Percentiles rank a stretch among this genome's conserved stretches.
These are phyloP conservation scores for Schizopygopsis pylzovi DNA, from an alignment of 2,797 vertebrate genomes.

Conservation along the genomic window DNA sequence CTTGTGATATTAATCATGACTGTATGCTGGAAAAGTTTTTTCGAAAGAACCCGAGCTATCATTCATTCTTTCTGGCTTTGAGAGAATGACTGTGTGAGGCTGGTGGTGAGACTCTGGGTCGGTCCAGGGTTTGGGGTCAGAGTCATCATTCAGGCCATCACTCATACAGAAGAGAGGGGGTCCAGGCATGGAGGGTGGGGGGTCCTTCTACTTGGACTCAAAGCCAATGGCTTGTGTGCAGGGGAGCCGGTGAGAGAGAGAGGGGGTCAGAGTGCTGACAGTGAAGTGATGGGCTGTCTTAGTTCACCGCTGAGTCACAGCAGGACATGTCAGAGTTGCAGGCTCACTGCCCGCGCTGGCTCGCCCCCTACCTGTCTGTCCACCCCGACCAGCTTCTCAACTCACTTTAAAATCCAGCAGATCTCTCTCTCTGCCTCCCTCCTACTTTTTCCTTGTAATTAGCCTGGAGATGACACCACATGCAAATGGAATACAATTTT, in stretches of 20 bases:
- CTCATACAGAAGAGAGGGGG: slow-evolving; percentile 44
- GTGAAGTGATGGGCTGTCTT: slow-evolving; percentile 89
- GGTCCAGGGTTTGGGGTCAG: slow-evolving; percentile 48
- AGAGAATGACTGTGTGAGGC: slow-evolving; percentile 38
- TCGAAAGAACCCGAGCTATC: slow-evolving; percentile 26
- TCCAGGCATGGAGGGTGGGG: slow-evolving; percentile 32
- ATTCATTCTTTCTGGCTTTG: slow-evolving; percentile 38
- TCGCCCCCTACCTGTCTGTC: slow-evolving; percentile 79
- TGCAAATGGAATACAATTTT: not conserved
- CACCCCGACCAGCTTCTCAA: slow-evolving; percentile 76
- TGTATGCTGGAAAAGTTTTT: slow-evolving; percentile 10
- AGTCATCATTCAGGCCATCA: slow-evolving; percentile 61
- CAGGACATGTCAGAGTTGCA: slow-evolving; percentile 84
- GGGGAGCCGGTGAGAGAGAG: slow-evolving; percentile 60
- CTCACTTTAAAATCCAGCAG: slow-evolving; percentile 75
- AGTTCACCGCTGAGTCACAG: slow-evolving; percentile 84
- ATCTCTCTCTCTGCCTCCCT: slow-evolving; percentile 4
- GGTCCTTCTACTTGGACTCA: slow-evolving; percentile 36
- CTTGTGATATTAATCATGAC: slow-evolving; percentile 7
- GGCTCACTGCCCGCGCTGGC: slow-evolving; percentile 69
- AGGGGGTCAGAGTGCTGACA: slow-evolving; percentile 89
- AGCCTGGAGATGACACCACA: not conserved
- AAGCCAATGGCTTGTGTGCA: slow-evolving; percentile 27
- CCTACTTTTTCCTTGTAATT: slow-evolving; percentile 21
- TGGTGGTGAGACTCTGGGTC: slow-evolving; percentile 50